phyloP scores from a whole-genome alignment of 2,797 vertebrate genomes.

The Sebastes dallii region DNA sequence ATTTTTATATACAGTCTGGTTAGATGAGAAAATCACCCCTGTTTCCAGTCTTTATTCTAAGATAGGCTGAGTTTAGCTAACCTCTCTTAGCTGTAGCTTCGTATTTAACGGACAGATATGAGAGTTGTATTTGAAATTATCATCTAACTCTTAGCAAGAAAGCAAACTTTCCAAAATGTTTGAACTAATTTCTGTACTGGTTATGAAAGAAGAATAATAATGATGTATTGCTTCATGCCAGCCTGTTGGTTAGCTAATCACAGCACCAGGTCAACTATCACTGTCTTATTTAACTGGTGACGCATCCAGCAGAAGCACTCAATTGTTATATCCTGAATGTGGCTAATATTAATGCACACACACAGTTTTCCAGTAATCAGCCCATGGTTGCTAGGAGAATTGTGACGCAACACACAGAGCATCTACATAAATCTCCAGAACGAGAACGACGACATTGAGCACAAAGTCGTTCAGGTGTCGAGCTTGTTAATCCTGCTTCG shows the following conservation, averaged over 20 bases:
- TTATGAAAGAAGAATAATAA: not conserved
- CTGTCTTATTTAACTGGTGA: not conserved
- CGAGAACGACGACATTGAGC: not conserved
- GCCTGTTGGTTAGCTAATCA: not conserved
- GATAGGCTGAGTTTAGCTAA: rapidly evolving
- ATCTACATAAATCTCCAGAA: not conserved
- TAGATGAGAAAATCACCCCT: no score
- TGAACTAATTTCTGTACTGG: not conserved
- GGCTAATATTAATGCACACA: conserved; percentile 15
- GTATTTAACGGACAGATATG: not conserved
- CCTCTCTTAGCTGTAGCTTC: not conserved
- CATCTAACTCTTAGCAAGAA: not conserved
- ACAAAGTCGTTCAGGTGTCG: conserved; percentile 2
- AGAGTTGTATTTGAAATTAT: not conserved
- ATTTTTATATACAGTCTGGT: no score
- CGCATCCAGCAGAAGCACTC: not conserved
- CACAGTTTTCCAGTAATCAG: conserved; percentile 1
- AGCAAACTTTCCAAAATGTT: not conserved
- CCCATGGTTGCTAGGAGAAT: conserved; percentile 2
- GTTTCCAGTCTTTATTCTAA: no score
- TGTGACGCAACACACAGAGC: not conserved
- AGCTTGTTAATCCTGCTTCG: conserved; percentile 28
- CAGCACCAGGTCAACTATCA: not conserved
- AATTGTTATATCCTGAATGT: not conserved
- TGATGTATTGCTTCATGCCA: not conserved